Evolutionary conservation across 2,113 vertebrate genomes (phyloP).

Genomic region (Nematolebias whitei): DNA sequence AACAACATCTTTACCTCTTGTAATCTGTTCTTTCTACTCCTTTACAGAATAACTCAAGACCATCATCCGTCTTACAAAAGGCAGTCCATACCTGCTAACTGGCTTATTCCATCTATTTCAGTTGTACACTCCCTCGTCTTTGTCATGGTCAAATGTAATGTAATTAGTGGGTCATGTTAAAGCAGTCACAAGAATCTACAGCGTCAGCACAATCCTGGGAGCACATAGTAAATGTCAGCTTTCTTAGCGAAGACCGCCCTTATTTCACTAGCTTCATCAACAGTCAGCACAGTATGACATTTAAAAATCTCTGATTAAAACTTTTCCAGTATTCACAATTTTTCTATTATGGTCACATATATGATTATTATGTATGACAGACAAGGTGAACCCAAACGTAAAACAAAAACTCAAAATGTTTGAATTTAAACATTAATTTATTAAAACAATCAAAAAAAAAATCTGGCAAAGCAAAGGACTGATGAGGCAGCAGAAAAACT

Average conservation of each 20-base stretch:
- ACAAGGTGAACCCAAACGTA: no score
- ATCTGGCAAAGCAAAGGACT: no score
- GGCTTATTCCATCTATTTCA: constrained; percentile 50
- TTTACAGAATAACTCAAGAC: neutral
- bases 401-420: no score
- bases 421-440: no score
- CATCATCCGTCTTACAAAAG: constrained; percentile 29
- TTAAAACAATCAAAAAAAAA: no score
- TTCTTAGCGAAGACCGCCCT: constrained; percentile 13
- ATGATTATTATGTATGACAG: no score
- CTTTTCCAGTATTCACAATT: neutral
- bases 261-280: constrained; percentile 19
- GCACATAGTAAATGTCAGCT: constrained; percentile 46
- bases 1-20: no score
- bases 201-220: constrained; percentile 21
- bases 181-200: constrained; percentile 19
- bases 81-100: constrained; percentile 52
- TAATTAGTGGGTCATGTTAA: constrained; percentile 41
- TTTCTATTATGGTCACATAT: neutral
- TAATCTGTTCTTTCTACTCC: neutral
- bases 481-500: no score
- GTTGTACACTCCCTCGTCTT: constrained; percentile 47
- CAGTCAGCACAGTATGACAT: neutral
- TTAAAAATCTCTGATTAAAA: neutral
- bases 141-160: constrained; percentile 49